These are phyloP conservation scores for Mnemiopsis leidyi DNA, from an alignment of 37 sponge, comb jelly and placozoan species.

Conservation along the genomic window DNA sequence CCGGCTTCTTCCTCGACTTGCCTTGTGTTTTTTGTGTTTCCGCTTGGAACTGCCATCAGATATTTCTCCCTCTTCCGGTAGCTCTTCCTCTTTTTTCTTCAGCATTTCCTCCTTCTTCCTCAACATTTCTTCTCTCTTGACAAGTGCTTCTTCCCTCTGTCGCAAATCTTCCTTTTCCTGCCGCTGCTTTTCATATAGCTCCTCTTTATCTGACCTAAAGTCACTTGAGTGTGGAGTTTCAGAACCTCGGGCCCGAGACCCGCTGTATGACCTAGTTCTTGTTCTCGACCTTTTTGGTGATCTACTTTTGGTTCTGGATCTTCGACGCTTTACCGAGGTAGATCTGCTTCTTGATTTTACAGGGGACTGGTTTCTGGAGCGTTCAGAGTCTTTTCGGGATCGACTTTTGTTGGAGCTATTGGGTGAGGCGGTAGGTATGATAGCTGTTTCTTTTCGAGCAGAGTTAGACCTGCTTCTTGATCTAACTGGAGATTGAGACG, in stretches of 20 bases:
- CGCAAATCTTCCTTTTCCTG: not conserved
- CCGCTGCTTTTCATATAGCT: not conserved
- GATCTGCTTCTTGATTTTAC: not conserved
- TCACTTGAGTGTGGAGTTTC: not conserved
- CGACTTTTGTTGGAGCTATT: not conserved
- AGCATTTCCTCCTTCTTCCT: not conserved
- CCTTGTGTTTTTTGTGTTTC: not conserved
- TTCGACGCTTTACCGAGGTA: not conserved
- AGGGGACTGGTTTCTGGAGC: not conserved
- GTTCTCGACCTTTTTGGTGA: not conserved
- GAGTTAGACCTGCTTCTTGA: not conserved
- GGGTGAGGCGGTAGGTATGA: not conserved
- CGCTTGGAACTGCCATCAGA: not conserved
- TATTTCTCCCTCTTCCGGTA: constrained; percentile 6
- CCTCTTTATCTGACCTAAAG: not conserved
- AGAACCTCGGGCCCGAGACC: not conserved
- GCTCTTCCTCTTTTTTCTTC: constrained; percentile 19
- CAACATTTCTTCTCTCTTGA: not conserved
- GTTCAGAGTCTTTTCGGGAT: not conserved
- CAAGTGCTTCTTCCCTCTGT: not conserved
- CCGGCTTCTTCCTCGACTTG: not conserved
- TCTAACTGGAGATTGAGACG: not conserved
- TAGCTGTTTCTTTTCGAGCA: not conserved
- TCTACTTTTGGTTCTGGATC: not conserved
- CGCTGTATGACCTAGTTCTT: not conserved